Percentiles rank a stretch among this genome's conserved stretches.
These are phyloP conservation scores for Apodemia hepburni DNA, from an alignment of 2,888 invertebrate genomes.

Conservation along the genomic window DNA sequence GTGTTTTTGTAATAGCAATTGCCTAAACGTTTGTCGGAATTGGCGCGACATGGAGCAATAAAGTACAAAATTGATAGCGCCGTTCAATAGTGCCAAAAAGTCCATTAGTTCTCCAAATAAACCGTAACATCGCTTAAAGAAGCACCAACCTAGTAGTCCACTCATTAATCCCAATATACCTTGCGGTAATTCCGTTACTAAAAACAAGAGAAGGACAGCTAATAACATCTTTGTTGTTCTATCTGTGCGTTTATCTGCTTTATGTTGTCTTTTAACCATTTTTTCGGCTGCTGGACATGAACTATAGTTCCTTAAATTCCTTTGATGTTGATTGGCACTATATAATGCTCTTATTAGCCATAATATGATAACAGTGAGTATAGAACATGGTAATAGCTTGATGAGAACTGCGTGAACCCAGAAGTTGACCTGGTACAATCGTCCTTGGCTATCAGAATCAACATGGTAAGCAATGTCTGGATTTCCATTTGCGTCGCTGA, in stretches of 20 bases:
- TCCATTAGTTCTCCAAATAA: conserved; percentile 94
- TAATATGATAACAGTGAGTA: conserved; percentile 86
- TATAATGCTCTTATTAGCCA: conserved; percentile 87
- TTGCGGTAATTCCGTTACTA: conserved; percentile 94
- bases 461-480: conserved; percentile 61
- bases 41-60: conserved; percentile 97
- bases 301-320: conserved; percentile 83
- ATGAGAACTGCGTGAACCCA: conserved; percentile 91
- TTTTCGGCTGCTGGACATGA: conserved; percentile 73
- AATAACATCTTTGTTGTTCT: conserved; percentile 94
- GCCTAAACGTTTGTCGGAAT: conserved; percentile 90
- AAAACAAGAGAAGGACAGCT: conserved; percentile 91
- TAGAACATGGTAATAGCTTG: conserved; percentile 89
- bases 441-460: conserved; percentile 79
- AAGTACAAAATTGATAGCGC: conserved; percentile 95
- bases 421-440: conserved; percentile 85
- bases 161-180: conserved; percentile 86
- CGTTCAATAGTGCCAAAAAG: conserved; percentile 93
- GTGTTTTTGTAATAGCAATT: conserved; percentile 84
- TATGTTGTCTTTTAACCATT: conserved; percentile 69
- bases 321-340: conserved; percentile 87
- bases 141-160: conserved; percentile 83
- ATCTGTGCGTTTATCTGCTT: conserved; percentile 88
- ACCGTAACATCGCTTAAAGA: conserved; percentile 90
- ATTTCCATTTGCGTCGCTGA: conserved; percentile 60